Evolutionary conservation across 2,888 invertebrate genomes (phyloP), one percentile per base, ranked within the genome.

Genomic region (Strigamia maritima): DNA sequence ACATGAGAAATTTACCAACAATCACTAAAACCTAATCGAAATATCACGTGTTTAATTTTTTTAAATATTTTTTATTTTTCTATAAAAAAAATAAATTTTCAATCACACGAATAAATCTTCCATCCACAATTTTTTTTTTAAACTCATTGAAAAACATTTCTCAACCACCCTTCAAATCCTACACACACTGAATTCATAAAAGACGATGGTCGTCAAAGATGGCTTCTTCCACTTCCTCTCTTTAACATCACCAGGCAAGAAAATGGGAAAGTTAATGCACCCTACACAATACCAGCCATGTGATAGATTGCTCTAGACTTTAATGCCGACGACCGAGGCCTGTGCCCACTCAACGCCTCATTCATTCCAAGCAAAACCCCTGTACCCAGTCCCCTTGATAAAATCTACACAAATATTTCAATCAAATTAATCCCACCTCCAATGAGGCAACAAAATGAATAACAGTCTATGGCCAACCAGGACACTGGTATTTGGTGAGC

Each of bases 151-250:
- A 60, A 60, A 60, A 60, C 60, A 60, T 60, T 60, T 60, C 60
- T 60, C 60, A 60, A 60, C 60, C 60, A 60, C 60, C 60, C 60
- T 60, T 60, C 60, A 60, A 60, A 60, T 60, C 60, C 60, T 60
- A 60, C 60, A 60, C 60, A 60, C 60, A 19, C 60, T 60, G 60
- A 60, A 60, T 60, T 60, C 60, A 60, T 60, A 60, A 60, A 60
- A 60, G 40, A 19, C 75, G 75, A 75, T 75, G 75, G 75, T 26
- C 75, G 38, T 44, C 38, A 44, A 44, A 40, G 76, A 31, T 44
- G 40, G 38, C 76, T 40, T 75, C 75, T 75, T 76, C 31, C 76
- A 40, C 76, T 76, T 76, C 76, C 38, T 76, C 38, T 31, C 38
- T 76, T 76, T 26, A 35, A 38, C 75, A 75, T 76, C 76, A 31